Conservation (phyloP, 1,140 invertebrate species). For the Atopsyche davidsoni region DNA sequence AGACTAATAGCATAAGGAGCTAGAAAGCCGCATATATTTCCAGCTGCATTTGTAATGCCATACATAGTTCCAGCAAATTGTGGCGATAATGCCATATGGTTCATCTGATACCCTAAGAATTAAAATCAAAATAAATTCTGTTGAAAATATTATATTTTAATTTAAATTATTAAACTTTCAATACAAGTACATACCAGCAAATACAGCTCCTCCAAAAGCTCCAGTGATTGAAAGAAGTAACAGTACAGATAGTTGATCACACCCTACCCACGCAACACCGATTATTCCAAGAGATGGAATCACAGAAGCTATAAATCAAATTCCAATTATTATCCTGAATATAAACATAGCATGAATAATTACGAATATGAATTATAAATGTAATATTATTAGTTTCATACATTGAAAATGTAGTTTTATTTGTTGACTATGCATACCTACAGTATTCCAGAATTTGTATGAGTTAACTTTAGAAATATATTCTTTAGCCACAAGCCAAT, state of each 20-base stretch:
- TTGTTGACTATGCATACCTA: conserved; percentile 44
- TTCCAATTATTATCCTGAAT: too few relatives aligned
- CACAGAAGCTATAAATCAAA: conserved; percentile 57
- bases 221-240: conserved; percentile 64
- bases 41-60: conserved; percentile 81
- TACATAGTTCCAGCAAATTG: conserved; percentile 82
- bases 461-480: conserved; percentile 59
- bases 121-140: neutral
- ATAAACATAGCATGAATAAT: too few relatives aligned
- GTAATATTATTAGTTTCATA: too few relatives aligned
- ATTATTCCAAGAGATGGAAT: conserved; percentile 68
- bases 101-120: conserved; percentile 64
- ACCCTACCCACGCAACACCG: conserved; percentile 71
- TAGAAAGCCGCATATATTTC: conserved; percentile 81
- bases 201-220: conserved; percentile 66
- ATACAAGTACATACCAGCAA: conserved; percentile 51
- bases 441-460: conserved; percentile 70
- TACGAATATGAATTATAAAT: too few relatives aligned
- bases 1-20: conserved; percentile 74
- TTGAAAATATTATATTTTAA: neutral
- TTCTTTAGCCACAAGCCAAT: conserved; percentile 58
- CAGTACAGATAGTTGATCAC: conserved; percentile 63
- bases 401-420: too few relatives aligned
- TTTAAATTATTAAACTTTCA: neutral
- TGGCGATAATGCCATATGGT: conserved; percentile 82